phyloP scores from a whole-genome alignment of 1,140 invertebrate species.

The Drosophila bifasciata region DNA sequence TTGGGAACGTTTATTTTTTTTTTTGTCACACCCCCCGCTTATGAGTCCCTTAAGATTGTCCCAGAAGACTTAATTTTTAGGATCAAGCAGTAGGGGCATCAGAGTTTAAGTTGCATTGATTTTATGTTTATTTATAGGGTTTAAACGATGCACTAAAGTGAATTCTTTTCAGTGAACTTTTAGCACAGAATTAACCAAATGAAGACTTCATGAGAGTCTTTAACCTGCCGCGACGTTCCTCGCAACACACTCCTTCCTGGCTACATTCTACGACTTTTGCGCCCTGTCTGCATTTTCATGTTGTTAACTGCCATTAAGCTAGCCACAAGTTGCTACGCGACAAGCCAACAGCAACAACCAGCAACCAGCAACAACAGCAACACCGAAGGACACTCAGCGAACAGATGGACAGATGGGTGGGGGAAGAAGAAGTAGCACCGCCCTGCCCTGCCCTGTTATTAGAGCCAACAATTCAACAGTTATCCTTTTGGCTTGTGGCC shows the following conservation, averaged over 20 bases:
- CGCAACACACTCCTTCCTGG: background rate
- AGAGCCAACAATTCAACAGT: conserved; percentile 77
- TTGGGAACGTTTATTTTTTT: conserved; percentile 4
- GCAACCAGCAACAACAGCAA: conserved; percentile 11
- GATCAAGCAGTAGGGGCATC: no score
- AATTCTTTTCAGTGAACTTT: no score
- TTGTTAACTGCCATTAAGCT: conserved; percentile 75
- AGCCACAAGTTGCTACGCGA: conserved; percentile 78
- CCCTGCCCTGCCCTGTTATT: conserved; percentile 76
- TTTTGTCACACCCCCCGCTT: background rate
- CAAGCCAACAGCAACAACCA: conserved; percentile 40
- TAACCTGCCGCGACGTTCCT: background rate
- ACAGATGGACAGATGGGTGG: no score
- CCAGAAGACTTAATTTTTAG: no score
- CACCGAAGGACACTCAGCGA: conserved; percentile 2
- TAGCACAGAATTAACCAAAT: no score
- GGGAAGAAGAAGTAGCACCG: conserved; percentile 39
- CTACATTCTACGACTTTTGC: background rate
- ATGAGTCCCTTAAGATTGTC: no score
- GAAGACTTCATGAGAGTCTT: background rate
- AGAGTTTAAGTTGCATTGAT: no score
- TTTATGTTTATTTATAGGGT: no score
- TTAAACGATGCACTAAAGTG: no score
- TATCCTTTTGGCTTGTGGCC: conserved; percentile 65
- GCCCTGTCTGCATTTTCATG: conserved; percentile 22